Evolutionary conservation across 2,888 invertebrate genomes (phyloP).

Genomic region (Nasonia oneida): DNA sequence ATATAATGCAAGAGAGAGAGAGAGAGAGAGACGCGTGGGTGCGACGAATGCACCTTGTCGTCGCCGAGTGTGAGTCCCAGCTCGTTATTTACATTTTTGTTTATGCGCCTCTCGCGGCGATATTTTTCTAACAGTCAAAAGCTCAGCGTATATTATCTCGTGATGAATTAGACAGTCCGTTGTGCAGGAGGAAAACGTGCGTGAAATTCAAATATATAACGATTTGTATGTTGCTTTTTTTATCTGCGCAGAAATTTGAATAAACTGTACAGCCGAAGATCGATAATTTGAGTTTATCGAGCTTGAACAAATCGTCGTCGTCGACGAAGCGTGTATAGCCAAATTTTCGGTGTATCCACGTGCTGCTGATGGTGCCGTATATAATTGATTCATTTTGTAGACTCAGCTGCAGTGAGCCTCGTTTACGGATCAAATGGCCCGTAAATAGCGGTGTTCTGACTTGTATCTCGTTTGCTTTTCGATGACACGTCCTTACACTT

Average conservation of each 20-base stretch:
- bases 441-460: neutral
- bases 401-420: neutral
- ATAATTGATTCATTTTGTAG: conserved; percentile 18
- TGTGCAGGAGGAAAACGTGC: neutral
- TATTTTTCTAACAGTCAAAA: neutral
- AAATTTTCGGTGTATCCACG: neutral
- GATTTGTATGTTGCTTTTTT: neutral
- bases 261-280: neutral
- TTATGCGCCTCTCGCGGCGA: neutral
- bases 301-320: neutral
- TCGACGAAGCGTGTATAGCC: neutral
- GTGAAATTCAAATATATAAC: neutral
- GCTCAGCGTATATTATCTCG: neutral
- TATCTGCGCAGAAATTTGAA: neutral
- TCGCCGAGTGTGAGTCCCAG: neutral
- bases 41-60: conserved; percentile 5
- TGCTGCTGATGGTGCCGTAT: neutral
- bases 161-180: neutral
- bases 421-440: neutral
- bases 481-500: neutral
- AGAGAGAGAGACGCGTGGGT: neutral
- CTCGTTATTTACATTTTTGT: neutral
- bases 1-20: neutral
- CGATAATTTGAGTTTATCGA: neutral
- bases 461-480: neutral